Conservation (phyloP, 2,113 vertebrate species). For the Naja naja region DNA sequence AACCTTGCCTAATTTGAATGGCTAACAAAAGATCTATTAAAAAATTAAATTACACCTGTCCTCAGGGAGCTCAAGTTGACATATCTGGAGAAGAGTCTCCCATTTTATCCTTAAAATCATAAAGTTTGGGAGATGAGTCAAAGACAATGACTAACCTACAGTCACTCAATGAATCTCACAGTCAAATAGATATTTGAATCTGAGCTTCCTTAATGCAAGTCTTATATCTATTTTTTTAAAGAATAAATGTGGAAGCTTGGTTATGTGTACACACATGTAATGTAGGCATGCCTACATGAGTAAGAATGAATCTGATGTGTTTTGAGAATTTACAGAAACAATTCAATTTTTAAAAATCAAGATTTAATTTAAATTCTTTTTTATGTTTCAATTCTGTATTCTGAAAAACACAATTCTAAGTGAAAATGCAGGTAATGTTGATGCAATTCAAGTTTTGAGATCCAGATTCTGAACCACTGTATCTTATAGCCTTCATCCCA, state of each 20-base stretch:
- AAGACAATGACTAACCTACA: background rate
- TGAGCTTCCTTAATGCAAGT: background rate
- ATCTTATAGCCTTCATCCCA: background rate
- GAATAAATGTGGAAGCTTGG: background rate
- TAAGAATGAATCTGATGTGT: background rate
- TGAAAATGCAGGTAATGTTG: background rate
- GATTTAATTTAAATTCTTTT: background rate
- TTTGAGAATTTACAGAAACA: background rate
- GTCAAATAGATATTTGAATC: background rate
- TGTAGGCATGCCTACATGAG: background rate
- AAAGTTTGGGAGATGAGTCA: background rate
- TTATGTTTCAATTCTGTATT: background rate
- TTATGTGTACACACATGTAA: background rate
- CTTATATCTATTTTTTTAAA: background rate
- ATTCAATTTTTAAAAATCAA: background rate
- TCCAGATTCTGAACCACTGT: background rate
- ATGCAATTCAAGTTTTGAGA: background rate
- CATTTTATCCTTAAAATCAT: background rate
- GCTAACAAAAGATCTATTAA: background rate
- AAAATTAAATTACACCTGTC: background rate
- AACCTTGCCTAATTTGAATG: background rate
- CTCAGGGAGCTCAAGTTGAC: background rate
- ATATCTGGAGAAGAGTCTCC: background rate
- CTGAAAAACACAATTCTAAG: background rate
- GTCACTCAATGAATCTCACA: background rate